Evolutionary conservation across 2,797 vertebrate species (phyloP).

Genomic region (Chelmon rostratus): DNA sequence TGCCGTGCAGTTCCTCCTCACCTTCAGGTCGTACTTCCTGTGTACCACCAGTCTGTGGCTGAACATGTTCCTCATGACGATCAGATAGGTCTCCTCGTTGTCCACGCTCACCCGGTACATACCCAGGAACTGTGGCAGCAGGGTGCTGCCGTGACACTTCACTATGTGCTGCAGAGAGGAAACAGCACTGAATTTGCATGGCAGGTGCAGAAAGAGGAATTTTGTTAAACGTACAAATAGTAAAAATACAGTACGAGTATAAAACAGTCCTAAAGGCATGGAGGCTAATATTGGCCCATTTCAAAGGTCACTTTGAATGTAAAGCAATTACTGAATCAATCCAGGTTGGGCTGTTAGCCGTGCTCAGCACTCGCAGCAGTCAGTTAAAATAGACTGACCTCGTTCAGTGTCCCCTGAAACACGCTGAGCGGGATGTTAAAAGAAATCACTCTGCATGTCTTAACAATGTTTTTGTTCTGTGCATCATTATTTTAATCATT

Average conservation of each 20-base stretch:
- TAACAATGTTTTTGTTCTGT: not conserved
- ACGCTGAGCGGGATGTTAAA: constrained; percentile 2
- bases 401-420: constrained; percentile 40
- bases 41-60: constrained; percentile 94
- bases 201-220: not conserved
- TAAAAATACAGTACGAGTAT: not conserved
- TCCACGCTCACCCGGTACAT: constrained; percentile 97
- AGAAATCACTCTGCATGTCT: not conserved
- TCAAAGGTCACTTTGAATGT: constrained; percentile 13
- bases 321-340: constrained; percentile 19
- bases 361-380: constrained; percentile 8
- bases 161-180: constrained; percentile 90
- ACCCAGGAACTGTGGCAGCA: constrained; percentile 95
- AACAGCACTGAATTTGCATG: constrained; percentile 13
- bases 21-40: constrained; percentile 97
- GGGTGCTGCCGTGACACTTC: constrained; percentile 94
- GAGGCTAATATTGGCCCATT: not conserved
- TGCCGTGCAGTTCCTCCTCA: constrained; percentile 64
- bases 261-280: not conserved
- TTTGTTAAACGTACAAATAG: not conserved
- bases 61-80: constrained; percentile 97
- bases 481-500: not conserved
- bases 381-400: constrained; percentile 57
- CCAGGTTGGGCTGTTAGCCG: constrained; percentile 33
- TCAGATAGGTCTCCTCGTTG: constrained; percentile 94